Base-by-base conservation (phyloP, 2,113 vertebrate species). In the Trichechus manatus region DNA sequence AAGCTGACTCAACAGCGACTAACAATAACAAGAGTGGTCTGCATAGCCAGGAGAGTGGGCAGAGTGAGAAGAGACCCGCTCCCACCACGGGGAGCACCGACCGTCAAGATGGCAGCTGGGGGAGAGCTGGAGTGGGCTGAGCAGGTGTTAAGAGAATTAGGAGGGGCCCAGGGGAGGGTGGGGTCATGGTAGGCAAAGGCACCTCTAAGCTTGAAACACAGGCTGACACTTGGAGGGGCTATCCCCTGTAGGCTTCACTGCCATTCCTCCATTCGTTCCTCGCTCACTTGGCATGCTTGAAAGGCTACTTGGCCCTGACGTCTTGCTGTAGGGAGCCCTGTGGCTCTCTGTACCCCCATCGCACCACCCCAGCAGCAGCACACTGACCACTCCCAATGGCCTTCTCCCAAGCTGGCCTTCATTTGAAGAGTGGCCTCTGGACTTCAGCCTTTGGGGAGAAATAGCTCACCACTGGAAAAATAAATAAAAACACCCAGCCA, bases 321-420 rank as follows among this genome's bases (percentile, higher is more conserved):
- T 17, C 10, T 14, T 53, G 50, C 85, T 9, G 6, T 3, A 27
- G 47, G 88, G 50, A 72, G 68, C 36, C 44, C 19, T 6, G 1
- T 0, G 29, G 23, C 5, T 44, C 72, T 42, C 87, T 1, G 1
- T 1, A 5, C 33, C 36, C 63, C 9, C 7, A 0, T 2, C 0
- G 5, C 0, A 1, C 4, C 59, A 27, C 56, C 6, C 42, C 85
- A 50, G 64, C 27, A 9, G 36, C 6, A 1, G 8, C 22, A 6
- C n/a, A 19, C 29, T 25, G 59, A 2, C 29, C 1, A 0, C 47
- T 10, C 1, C 8, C 2, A 0, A 0, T 0, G 1, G 6, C 92
- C 89, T 77, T 66, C 86, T 19, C 56, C 80, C 47, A 6, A n/a
- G 17, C 63, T 39, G 74, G 85, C 33, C 20, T 47, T 89, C 85